Evolutionary conservation across 1,140 invertebrate genomes (phyloP).

Genomic region (Bombus confusus): DNA sequence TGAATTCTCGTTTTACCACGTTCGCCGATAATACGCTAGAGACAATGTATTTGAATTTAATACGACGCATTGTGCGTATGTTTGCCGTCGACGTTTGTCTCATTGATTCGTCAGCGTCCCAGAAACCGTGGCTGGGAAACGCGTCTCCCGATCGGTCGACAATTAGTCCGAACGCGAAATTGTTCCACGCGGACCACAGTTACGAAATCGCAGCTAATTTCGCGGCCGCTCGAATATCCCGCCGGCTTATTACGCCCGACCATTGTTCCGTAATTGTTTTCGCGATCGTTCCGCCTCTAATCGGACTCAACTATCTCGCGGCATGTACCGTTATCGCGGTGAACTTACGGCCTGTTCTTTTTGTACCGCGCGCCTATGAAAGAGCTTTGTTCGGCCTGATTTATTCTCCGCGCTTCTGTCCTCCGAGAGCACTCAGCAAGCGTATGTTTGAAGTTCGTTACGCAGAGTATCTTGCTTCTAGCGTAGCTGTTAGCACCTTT

Average conservation of each 20-base stretch:
- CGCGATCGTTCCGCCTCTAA: conserved; percentile 10
- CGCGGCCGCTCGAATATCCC: conserved; percentile 4
- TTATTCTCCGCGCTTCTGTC: not conserved
- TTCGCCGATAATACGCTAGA: conserved; percentile 42
- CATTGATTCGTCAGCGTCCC: conserved; percentile 48
- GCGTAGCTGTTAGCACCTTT: not conserved
- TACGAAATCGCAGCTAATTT: conserved; percentile 54
- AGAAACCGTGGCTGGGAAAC: not conserved
- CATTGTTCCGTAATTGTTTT: conserved; percentile 23
- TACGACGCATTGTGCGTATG: conserved; percentile 34
- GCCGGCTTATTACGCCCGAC: conserved; percentile 6
- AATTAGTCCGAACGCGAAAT: conserved; percentile 53
- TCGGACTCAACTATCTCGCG: not conserved
- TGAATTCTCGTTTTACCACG: conserved; percentile 56
- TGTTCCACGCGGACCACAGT: conserved; percentile 20
- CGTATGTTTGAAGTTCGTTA: not conserved
- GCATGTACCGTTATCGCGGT: not conserved
- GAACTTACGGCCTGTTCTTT: not conserved
- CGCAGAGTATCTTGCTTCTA: not conserved
- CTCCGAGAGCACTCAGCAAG: not conserved
- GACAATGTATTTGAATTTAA: conserved; percentile 62
- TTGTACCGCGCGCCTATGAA: not conserved
- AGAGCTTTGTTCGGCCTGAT: not conserved
- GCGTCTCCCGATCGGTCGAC: conserved; percentile 27
- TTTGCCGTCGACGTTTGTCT: conserved; percentile 55